Evolutionary conservation across 2,888 invertebrate species (phyloP), one percentile per base, ranked within the genome.

Genomic region (Invenusta paracnida): DNA sequence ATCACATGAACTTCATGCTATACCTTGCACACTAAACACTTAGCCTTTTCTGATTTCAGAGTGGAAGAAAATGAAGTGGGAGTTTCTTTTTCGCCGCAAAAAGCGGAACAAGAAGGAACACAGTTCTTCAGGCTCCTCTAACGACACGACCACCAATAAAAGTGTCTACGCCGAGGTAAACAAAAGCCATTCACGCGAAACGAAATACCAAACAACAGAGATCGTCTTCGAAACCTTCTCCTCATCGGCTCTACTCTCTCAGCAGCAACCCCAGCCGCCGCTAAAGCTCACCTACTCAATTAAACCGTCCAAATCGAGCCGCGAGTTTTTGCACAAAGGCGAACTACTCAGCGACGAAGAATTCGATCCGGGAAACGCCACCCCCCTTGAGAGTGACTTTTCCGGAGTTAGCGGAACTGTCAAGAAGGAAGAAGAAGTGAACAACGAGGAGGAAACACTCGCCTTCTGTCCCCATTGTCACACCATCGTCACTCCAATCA

Each of bases 391-490:
- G 2, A 73, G 73, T 73, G 73, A 73, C 27, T 13, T 73, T n/a
- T 73, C 73, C 11, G 73, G 25, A 5, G 5, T 73, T n/a, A 73
- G 17, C 25, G 73, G 73, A 73, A 73, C 73, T 13, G 23, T 73
- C 11, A 73, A 2, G 23, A 23, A 5, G 2, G 27, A 25, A 23
- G 73, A 73, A 23, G 23, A 5, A 5, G 27, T 13, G 2, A 23
- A 13, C 17, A 73, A 73, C 23, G 2, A 23, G 23, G 73, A 73
- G 11, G 73, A 73, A 73, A 73, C 73, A 73, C 23, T 73, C 2
- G 82, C 29, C 23, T 82, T 82, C 29, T 82, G 82, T 82, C 82
- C 82, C 2, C 29, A 82, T 29, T 82, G 82, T 27, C 82, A 82
- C n/a, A 82, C 29, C 29, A 2, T 82, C 2, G 82, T 82, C 2